Base-by-base conservation (phyloP, 2,797 vertebrate species). In the Rhinichthys osculus region DNA sequence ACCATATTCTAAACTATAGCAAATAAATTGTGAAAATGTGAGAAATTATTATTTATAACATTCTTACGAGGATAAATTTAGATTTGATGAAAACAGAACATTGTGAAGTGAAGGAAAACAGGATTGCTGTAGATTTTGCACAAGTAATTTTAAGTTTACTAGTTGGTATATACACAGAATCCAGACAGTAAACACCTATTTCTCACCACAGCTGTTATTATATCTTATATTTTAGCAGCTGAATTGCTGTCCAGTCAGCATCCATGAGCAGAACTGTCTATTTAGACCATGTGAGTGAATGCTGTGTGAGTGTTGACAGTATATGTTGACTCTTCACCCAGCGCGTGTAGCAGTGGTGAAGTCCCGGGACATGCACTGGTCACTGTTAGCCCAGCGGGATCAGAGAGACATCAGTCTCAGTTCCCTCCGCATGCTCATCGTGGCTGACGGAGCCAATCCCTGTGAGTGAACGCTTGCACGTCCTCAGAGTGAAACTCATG, bases 351-450 rank as follows among this genome's bases (percentile, higher is more conserved):
- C 97, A 0, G 96, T 99, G 90, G 97, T 99, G 52, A 99, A 99
- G 90, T 99, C 98, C 1, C 96, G 98, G n/a, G 98, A 99, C 94
- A 99, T 99, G 98, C 98, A 99, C 93, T 99, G 98, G 98, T 98
- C 98, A 73, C 97, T 99, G 78, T 91, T 99, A 91, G 97, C 98
- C 84, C 98, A 99, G 94, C 94, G 97, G 89, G 98, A 98, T 89
- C 98, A 99, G 94, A 95, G 96, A 35, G 97, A 99, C 16, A 91
- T 99, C 92, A 98, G 96, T 90, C 95, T 99, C 87, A 96, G 97
- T 91, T 99, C 97, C 0, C 91, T 99, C 78, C 95, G 98, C 33
- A 97, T 99, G 97, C 93, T 99, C 35, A 95, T 99, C 0, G 98
- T 99, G 82, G 97, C 98, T 0, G 98, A 99, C 5, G 98, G 98